Base-by-base conservation (phyloP, 2,113 vertebrate genomes). In the Tenrec ecaudatus region DNA sequence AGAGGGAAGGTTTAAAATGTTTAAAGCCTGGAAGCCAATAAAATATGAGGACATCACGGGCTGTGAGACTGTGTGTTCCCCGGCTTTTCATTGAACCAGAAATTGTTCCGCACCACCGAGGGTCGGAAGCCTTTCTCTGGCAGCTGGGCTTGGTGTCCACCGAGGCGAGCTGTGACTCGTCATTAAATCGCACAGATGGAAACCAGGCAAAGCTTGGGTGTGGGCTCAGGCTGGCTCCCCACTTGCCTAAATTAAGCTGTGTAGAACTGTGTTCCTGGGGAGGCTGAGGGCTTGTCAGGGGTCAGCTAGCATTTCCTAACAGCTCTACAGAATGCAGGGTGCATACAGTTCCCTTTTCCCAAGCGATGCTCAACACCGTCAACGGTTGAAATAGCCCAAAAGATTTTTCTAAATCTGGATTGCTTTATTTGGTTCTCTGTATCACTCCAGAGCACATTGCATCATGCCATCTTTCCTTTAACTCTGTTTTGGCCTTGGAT, bases 21-120 rank as follows among this genome's bases (percentile, higher is more conserved):
- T 96, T 95, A 93, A 92, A 77, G 40, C 43, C 57, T 80, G 90
- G 71, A 69, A 92, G 90, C 86, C 36, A 40, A 89, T 95, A 86
- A 71, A 89, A 38, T 92, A 47, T 8, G 78, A 91, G 93, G 62
- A 88, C 77, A 57, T 91, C 76, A 16, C 78, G 86, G 93, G 79
- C 29, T 19, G 5, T 25, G 43, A 90, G 80, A 62, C 88, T 2
- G 17, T 69, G 33, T 6, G 0, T 76, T 94, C 68, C 82, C 82
- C 29, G 53, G 64, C 82, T 87, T 82, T 80, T 76, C 43, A n/a
- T 71, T 90, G 90, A 95, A 47, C 86, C 22, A 15, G 68, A 94
- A 97, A 96, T 73, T 3, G 0, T 25, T 6, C 31, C 78, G 94
- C 88, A 60, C 83, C 31, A 31, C 58, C 10, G 16, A 80, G 60